These are phyloP conservation scores for Myrmecophaga tridactyla DNA, from an alignment of 2,113 vertebrate genomes.

Conservation along the genomic window DNA sequence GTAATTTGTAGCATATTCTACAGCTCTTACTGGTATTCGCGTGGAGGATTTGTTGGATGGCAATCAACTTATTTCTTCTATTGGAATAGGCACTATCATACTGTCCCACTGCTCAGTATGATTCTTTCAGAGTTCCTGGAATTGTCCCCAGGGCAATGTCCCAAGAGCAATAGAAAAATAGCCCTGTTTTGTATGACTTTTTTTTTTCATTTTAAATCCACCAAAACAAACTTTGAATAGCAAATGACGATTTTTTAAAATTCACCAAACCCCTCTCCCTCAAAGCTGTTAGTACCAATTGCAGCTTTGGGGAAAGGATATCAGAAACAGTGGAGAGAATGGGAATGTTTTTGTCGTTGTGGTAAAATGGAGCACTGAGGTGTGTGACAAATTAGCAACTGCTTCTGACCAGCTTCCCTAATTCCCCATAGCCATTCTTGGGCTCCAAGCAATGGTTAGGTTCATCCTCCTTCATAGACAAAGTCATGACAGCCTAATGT, in stretches of 20 bases:
- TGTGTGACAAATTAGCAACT: neutral
- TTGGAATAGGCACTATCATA: neutral
- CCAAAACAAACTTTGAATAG: slow-evolving; percentile 15
- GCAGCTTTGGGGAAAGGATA: neutral
- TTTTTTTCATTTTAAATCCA: neutral
- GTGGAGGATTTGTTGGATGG: neutral
- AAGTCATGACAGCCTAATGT: neutral
- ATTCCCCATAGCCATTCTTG: neutral
- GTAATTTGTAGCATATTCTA: slow-evolving; percentile 12
- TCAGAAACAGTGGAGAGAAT: neutral
- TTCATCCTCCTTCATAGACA: neutral
- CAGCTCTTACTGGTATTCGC: neutral
- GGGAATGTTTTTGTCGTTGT: neutral
- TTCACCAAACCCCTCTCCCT: neutral
- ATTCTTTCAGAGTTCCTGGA: slow-evolving; percentile 36
- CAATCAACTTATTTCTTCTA: slow-evolving; percentile 22
- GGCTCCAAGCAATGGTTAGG: neutral
- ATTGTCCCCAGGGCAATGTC: neutral
- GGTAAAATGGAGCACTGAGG: neutral
- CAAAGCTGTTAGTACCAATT: neutral
- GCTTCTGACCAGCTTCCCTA: neutral
- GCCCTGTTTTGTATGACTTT: neutral
- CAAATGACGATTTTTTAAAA: neutral
- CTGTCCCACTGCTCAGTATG: neutral
- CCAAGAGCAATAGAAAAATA: slow-evolving; percentile 30